Percentiles rank a stretch among this genome's conserved stretches.
These are phyloP conservation scores for Pogonognathellus flavescens DNA, from an alignment of 1,140 invertebrate species.

Conservation along the genomic window DNA sequence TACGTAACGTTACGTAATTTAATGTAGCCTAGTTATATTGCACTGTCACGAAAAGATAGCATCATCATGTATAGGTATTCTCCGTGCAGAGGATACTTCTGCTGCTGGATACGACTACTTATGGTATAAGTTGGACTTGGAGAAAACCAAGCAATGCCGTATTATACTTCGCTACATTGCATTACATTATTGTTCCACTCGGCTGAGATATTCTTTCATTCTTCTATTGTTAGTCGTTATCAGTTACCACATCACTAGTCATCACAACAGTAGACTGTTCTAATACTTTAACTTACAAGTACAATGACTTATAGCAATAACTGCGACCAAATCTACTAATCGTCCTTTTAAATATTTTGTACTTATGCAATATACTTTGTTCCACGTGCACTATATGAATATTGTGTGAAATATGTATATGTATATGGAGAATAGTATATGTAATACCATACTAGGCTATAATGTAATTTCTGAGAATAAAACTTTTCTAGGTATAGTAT, in stretches of 20 bases:
- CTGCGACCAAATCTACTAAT: background rate
- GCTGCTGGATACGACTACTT: too few relatives aligned
- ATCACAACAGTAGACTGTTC: slow-evolving; percentile 26
- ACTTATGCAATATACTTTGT: too few relatives aligned
- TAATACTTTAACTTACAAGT: slow-evolving; percentile 41
- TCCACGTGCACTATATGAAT: too few relatives aligned
- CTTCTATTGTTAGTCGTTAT: slow-evolving; percentile 24
- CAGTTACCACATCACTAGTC: slow-evolving; percentile 48
- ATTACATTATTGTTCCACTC: slow-evolving; percentile 29
- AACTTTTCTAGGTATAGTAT: too few relatives aligned
- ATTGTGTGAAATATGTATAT: too few relatives aligned
- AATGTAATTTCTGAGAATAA: too few relatives aligned
- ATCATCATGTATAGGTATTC: background rate
- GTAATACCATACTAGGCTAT: too few relatives aligned
- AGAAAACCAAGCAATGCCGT: background rate
- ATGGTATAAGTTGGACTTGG: too few relatives aligned
- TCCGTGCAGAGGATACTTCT: too few relatives aligned
- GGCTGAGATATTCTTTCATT: slow-evolving; percentile 22
- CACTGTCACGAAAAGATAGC: background rate
- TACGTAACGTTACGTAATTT: background rate
- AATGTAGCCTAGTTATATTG: background rate
- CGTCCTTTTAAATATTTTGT: slow-evolving; percentile 4
- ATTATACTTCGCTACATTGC: slow-evolving; percentile 11
- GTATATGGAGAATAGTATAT: too few relatives aligned
- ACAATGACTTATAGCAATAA: slow-evolving; percentile 29